Evolutionary conservation across 2,888 invertebrate species (phyloP).

Genomic region (Pycnomerus fuliginosus): DNA sequence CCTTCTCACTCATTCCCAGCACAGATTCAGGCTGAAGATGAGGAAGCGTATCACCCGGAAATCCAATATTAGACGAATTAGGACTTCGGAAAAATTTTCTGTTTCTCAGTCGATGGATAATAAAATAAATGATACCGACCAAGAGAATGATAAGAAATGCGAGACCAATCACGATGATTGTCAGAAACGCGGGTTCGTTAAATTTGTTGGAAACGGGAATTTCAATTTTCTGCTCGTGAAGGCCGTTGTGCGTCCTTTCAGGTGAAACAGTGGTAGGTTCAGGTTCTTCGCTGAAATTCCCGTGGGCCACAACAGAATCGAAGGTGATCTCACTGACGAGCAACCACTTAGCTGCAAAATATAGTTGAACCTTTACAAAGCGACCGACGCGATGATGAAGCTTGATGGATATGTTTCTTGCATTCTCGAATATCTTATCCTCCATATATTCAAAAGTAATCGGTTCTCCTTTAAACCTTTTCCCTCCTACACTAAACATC

Average conservation of each 20-base stretch:
- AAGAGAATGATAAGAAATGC: conserved; percentile 68
- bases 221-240: conserved; percentile 55
- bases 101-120: conserved; percentile 69
- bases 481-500: conserved; percentile 79
- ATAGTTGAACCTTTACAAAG: conserved; percentile 75
- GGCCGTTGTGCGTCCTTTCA: conserved; percentile 54
- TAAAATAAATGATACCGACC: conserved; percentile 67
- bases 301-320: conserved; percentile 73
- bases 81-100: conserved; percentile 74
- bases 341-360: conserved; percentile 84
- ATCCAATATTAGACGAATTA: conserved; percentile 60
- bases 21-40: conserved; percentile 57
- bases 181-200: conserved; percentile 72
- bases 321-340: conserved; percentile 88
- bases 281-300: conserved; percentile 72
- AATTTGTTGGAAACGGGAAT: conserved; percentile 67
- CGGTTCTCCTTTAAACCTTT: conserved; percentile 70
- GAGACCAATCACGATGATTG: conserved; percentile 75
- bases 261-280: conserved; percentile 57
- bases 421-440: conserved; percentile 77
- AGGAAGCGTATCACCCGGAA: conserved; percentile 49
- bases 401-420: conserved; percentile 79
- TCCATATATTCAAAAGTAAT: conserved; percentile 71
- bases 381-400: conserved; percentile 79
- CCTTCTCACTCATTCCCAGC: conserved; percentile 51